Conservation (phyloP, 2,797 vertebrate genomes). For the Fratercula arctica region DNA sequence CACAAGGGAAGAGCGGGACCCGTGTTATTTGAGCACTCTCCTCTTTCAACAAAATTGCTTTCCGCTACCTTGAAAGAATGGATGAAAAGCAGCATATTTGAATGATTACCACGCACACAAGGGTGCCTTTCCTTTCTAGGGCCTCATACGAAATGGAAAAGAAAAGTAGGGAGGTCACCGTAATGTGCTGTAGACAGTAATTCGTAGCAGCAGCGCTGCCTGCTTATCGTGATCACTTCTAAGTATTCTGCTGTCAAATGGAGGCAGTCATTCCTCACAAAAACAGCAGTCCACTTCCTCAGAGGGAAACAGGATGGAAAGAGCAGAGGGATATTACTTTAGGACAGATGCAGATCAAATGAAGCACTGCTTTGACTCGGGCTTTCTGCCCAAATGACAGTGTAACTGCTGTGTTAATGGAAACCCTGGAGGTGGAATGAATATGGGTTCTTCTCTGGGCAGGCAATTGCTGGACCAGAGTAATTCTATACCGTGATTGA, state of each 20-base stretch:
- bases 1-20: not conserved
- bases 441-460: constrained; percentile 31
- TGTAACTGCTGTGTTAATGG: constrained; percentile 66
- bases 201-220: not conserved
- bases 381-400: constrained; percentile 57
- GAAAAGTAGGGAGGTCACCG: not conserved
- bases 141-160: not conserved
- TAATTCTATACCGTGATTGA: constrained; percentile 19
- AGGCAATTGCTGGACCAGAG: constrained; percentile 27
- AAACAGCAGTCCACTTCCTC: constrained; percentile 25
- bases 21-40: not conserved
- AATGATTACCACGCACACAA: not conserved
- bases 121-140: not conserved
- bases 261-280: constrained; percentile 43
- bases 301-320: constrained; percentile 15
- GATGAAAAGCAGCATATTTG: not conserved
- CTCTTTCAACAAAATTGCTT: not conserved
- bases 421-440: constrained; percentile 55
- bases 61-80: not conserved
- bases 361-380: constrained; percentile 43
- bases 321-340: constrained; percentile 50
- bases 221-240: not conserved
- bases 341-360: constrained; percentile 65
- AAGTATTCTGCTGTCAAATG: constrained; percentile 38
- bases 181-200: not conserved